Evolutionary conservation across 2,113 vertebrate species (phyloP).

Genomic region (Gobius niger): DNA sequence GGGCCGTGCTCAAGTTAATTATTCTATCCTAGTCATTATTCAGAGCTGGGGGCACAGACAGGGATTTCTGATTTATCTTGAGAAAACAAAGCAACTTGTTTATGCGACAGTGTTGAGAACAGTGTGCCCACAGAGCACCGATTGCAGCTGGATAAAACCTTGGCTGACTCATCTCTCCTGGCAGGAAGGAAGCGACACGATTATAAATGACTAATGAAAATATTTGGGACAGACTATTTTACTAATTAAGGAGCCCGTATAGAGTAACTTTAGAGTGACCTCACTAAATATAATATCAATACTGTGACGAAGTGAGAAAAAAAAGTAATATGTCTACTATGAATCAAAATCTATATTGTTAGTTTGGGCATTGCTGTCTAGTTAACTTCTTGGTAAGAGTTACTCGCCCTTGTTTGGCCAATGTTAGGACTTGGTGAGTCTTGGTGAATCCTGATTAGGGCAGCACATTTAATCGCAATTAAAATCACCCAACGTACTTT

Average conservation of each 20-base stretch:
- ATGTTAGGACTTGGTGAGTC: too few relatives aligned
- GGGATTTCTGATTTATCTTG: slow-evolving; percentile 9
- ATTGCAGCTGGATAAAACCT: slow-evolving; percentile 6
- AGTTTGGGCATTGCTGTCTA: too few relatives aligned
- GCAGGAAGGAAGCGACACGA: background rate
- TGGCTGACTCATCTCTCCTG: slow-evolving; percentile 17
- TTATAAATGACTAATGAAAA: slow-evolving; percentile 3
- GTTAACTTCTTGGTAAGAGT: too few relatives aligned
- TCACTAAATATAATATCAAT: background rate
- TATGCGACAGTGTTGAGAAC: background rate
- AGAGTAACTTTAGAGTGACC: too few relatives aligned
- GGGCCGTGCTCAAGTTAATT: background rate
- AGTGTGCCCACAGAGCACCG: slow-evolving; percentile 15
- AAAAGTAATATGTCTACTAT: too few relatives aligned
- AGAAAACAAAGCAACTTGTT: slow-evolving; percentile 19
- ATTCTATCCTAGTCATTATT: background rate
- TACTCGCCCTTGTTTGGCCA: too few relatives aligned
- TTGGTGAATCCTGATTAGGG: too few relatives aligned
- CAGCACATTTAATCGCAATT: too few relatives aligned
- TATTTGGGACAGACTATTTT: background rate
- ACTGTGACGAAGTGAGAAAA: too few relatives aligned
- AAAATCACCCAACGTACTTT: too few relatives aligned
- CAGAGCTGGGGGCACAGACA: background rate
- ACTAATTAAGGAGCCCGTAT: slow-evolving; percentile 21
- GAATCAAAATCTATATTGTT: too few relatives aligned